These are phyloP conservation scores for Tychaedon coryphoeus DNA, from an alignment of 2,113 vertebrate genomes.

Conservation along the genomic window DNA sequence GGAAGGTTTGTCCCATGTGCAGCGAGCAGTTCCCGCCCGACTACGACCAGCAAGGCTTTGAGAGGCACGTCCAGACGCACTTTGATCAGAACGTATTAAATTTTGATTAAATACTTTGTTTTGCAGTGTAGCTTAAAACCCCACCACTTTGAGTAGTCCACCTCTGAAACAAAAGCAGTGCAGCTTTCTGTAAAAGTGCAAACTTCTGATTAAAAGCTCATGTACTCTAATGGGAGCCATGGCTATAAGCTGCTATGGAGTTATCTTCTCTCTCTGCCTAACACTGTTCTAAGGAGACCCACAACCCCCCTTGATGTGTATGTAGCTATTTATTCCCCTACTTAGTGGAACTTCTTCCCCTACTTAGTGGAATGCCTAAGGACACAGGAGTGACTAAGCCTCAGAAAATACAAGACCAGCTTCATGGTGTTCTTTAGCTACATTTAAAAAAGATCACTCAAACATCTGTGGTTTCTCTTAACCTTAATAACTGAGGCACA, in stretches of 20 bases:
- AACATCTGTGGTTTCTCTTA: background rate
- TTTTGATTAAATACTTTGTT: constrained; percentile 78
- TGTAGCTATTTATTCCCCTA: constrained; percentile 60
- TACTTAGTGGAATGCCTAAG: constrained; percentile 43
- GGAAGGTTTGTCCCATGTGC: constrained; percentile 99
- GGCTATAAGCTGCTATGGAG: constrained; percentile 40
- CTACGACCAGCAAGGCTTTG: constrained; percentile 92
- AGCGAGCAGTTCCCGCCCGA: constrained; percentile 95
- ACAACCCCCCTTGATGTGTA: background rate
- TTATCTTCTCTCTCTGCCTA: constrained; percentile 46
- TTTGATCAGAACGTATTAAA: constrained; percentile 88
- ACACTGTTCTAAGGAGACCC: constrained; percentile 3
- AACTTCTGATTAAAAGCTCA: constrained; percentile 32
- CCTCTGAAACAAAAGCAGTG: background rate
- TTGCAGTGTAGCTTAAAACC: constrained; percentile 32
- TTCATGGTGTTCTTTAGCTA: constrained; percentile 2
- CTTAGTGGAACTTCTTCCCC: constrained; percentile 60
- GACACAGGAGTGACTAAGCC: background rate
- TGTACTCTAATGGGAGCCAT: constrained; percentile 19
- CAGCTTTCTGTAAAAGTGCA: background rate
- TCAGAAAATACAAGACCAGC: background rate
- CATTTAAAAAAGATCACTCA: background rate
- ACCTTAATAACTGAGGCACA: constrained; percentile 18
- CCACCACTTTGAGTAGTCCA: background rate
- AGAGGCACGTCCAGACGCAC: constrained; percentile 94